Conservation (phyloP, 1,140 invertebrate genomes). For the Arctopsyche grandis region DNA sequence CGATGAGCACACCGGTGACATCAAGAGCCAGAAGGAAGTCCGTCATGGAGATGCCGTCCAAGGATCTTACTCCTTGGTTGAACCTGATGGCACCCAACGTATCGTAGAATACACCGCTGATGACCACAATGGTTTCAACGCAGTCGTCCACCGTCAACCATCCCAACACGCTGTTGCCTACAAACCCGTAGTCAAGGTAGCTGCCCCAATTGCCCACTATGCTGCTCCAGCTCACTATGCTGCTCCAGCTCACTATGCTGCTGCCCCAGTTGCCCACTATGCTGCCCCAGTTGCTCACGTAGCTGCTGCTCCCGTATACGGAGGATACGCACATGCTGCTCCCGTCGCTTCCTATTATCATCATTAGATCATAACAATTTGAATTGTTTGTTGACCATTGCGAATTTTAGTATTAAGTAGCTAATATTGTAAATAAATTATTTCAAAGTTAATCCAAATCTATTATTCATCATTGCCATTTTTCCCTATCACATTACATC, state of each 20-base stretch:
- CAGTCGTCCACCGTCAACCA: conserved; percentile 70
- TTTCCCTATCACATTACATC: too few relatives aligned
- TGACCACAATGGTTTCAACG: conserved; percentile 77
- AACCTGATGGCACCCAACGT: conserved; percentile 75
- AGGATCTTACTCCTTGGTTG: conserved; percentile 69
- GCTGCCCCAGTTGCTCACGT: conserved; percentile 41
- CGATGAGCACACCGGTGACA: conserved; percentile 69
- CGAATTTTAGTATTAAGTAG: conserved; percentile 35
- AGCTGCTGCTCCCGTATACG: conserved; percentile 55
- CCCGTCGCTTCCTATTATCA: conserved; percentile 51
- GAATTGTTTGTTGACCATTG: background rate
- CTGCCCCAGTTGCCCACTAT: conserved; percentile 46
- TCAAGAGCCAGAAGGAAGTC: conserved; percentile 69
- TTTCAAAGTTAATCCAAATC: conserved; percentile 2
- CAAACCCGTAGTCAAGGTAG: conserved; percentile 60
- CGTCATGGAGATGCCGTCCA: conserved; percentile 71
- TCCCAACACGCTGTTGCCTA: conserved; percentile 62
- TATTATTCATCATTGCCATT: background rate
- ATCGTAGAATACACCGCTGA: conserved; percentile 80
- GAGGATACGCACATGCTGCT: conserved; percentile 47
- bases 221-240: conserved; percentile 54
- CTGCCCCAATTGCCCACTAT: conserved; percentile 48
- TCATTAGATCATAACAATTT: conserved; percentile 36
- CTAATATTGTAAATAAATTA: conserved; percentile 50
- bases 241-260: conserved; percentile 55